These are phyloP conservation scores for Ectobius pallidus DNA, from an alignment of 2,888 invertebrate species.

Conservation along the genomic window DNA sequence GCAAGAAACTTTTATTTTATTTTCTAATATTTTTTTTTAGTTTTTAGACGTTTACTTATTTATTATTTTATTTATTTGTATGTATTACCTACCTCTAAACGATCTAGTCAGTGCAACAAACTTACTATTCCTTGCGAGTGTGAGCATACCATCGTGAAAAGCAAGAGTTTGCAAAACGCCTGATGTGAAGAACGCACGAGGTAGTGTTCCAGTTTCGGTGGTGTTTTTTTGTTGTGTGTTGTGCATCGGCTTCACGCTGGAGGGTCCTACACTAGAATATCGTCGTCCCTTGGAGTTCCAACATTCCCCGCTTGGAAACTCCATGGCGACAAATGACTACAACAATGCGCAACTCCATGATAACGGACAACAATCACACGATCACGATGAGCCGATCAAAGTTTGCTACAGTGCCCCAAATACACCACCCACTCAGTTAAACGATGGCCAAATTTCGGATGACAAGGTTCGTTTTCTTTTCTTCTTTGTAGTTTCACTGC, in stretches of 20 bases:
- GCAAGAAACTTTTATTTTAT: no score
- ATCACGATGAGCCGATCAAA: constrained; percentile 42
- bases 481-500: neutral
- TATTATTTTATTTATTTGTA: no score
- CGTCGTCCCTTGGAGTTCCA: constrained; percentile 54
- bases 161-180: no score
- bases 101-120: no score
- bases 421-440: constrained; percentile 37
- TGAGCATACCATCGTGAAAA: no score
- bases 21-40: no score
- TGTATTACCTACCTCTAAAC: no score
- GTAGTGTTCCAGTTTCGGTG: neutral
- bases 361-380: constrained; percentile 30
- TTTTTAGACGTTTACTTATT: no score
- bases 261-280: constrained; percentile 63
- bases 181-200: no score
- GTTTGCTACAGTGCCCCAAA: constrained; percentile 43
- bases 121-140: no score
- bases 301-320: constrained; percentile 42
- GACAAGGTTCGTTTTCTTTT: constrained; percentile 36
- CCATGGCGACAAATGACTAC: constrained; percentile 39
- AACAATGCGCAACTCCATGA: constrained; percentile 28
- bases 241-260: constrained; percentile 54
- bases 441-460: constrained; percentile 34
- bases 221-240: constrained; percentile 24